Percentiles rank a stretch among this genome's conserved stretches.
phyloP scores from a whole-genome alignment of 2,113 vertebrate species.

The Cynopterus brachyotis region DNA sequence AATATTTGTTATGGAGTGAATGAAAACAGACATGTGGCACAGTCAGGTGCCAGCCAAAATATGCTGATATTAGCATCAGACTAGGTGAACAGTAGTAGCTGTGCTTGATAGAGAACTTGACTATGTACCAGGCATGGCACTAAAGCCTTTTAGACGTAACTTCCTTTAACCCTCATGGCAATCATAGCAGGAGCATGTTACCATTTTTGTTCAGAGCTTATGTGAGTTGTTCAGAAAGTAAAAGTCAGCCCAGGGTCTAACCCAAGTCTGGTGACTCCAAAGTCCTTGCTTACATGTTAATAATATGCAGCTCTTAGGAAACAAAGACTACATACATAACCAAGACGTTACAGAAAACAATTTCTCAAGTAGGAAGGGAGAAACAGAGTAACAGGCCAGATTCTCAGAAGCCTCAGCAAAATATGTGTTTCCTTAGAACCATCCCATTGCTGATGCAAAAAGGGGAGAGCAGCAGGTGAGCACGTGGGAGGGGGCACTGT shows the following conservation, averaged over 20 bases:
- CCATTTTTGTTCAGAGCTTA: not conserved
- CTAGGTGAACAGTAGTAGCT: not conserved
- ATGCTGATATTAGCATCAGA: not conserved
- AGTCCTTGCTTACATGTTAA: not conserved
- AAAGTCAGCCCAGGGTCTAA: not conserved
- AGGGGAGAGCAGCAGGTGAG: not conserved
- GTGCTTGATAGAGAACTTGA: fast-evolving
- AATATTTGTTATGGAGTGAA: not conserved
- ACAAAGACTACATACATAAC: not conserved
- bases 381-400: not conserved
- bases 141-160: not conserved
- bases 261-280: not conserved
- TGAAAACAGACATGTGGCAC: not conserved
- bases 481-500: not conserved
- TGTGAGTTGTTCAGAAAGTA: not conserved
- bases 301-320: not conserved
- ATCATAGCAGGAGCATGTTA: not conserved
- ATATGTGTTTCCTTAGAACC: not conserved
- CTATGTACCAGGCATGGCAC: not conserved
- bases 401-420: not conserved
- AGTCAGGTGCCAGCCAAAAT: not conserved
- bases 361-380: not conserved
- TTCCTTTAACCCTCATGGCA: not conserved
- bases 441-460: not conserved
- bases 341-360: not conserved